Conservation (phyloP, 2,113 vertebrate species). For the Jaculus jaculus region DNA sequence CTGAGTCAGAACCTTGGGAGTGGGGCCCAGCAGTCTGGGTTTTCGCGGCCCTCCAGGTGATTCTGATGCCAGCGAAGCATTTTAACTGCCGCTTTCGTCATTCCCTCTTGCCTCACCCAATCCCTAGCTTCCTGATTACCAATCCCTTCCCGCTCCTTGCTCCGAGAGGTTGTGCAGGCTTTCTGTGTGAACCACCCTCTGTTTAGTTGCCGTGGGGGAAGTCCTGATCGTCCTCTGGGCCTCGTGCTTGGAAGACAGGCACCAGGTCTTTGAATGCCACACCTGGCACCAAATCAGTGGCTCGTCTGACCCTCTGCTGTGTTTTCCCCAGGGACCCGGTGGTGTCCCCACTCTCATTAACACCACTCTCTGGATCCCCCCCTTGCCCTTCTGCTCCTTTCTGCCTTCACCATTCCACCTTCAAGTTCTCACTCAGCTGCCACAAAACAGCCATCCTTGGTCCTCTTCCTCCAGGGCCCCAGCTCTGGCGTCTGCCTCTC, state of each 20-base stretch:
- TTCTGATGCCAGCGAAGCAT: not conserved
- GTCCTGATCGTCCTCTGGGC: not conserved
- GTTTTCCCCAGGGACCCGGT: not conserved
- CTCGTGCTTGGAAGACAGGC: not conserved
- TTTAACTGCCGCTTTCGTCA: not conserved
- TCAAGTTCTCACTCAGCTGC: not conserved
- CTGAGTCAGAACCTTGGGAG: slow-evolving; percentile 24
- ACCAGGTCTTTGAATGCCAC: not conserved
- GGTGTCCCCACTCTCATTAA: not conserved
- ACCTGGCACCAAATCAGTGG: not conserved
- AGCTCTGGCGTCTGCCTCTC: not conserved
- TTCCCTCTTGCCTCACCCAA: not conserved
- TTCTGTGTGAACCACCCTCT: not conserved
- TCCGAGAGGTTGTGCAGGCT: not conserved
- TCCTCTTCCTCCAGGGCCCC: not conserved
- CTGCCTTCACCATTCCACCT: not conserved
- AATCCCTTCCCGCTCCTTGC: not conserved
- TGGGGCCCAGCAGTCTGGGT: not conserved
- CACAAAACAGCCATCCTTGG: not conserved
- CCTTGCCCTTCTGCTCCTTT: not conserved
- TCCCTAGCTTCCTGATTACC: not conserved
- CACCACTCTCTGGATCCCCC: not conserved
- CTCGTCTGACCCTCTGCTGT: not conserved
- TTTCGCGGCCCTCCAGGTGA: not conserved
- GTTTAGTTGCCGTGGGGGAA: not conserved